Conservation (phyloP, 2,113 vertebrate genomes). For the Chelonoidis abingdonii region DNA sequence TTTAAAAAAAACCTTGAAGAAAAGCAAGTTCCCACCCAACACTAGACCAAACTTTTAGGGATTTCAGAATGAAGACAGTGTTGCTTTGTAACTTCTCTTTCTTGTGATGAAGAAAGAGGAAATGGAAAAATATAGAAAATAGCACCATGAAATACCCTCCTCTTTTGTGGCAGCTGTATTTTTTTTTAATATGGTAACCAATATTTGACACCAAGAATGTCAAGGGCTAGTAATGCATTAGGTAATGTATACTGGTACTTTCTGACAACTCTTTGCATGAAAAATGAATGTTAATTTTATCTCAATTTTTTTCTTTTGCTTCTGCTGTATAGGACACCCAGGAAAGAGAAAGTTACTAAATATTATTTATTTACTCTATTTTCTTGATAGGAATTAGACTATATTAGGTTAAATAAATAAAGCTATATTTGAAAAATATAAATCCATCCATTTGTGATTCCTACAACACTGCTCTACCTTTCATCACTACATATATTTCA, state of each 20-base stretch:
- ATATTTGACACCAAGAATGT: background rate
- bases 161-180: background rate
- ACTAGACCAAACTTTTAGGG: too few species aligned
- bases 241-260: background rate
- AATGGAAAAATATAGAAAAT: background rate
- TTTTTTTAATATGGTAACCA: background rate
- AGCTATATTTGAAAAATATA: background rate
- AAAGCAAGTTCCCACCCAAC: too few species aligned
- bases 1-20: too few species aligned
- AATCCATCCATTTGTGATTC: background rate
- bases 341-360: background rate
- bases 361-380: slow-evolving; percentile 2
- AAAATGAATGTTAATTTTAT: background rate
- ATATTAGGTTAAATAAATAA: background rate
- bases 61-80: too few species aligned
- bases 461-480: background rate
- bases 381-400: background rate
- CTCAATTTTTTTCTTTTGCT: background rate
- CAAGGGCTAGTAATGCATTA: background rate
- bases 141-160: fast-evolving
- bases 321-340: background rate
- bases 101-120: too few species aligned
- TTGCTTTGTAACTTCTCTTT: too few species aligned
- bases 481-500: background rate
- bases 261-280: background rate